phyloP scores from a whole-genome alignment of 1,140 invertebrate species.

The Bombus confusus region DNA sequence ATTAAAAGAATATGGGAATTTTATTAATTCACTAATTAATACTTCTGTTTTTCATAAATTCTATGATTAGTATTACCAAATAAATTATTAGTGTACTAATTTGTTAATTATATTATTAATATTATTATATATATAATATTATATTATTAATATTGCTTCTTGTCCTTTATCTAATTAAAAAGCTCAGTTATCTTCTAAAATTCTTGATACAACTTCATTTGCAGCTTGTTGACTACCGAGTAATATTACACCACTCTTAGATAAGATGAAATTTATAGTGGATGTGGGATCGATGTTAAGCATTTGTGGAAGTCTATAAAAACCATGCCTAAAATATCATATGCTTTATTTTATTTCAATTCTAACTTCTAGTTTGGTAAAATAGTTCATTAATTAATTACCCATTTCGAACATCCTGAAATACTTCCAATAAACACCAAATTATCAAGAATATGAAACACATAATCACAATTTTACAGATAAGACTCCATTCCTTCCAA shows the following conservation, averaged over 20 bases:
- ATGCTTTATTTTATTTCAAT: not conserved
- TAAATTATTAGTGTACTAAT: not conserved
- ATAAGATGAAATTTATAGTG: slow-evolving; percentile 25
- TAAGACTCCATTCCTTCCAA: slow-evolving; percentile 30
- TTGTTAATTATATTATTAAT: not conserved
- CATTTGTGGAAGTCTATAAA: slow-evolving; percentile 22
- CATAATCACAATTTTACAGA: not conserved
- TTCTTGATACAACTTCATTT: slow-evolving; percentile 26
- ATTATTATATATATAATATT: too few species aligned
- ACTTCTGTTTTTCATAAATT: not conserved
- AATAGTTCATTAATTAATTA: not conserved
- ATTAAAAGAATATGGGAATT: slow-evolving; percentile 17
- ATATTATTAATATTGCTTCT: too few species aligned
- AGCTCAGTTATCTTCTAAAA: slow-evolving; percentile 13
- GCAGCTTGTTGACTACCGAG: slow-evolving; percentile 41
- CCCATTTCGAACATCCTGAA: slow-evolving; percentile 19
- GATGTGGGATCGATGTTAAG: not conserved
- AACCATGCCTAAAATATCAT: slow-evolving; percentile 11
- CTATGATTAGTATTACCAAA: not conserved
- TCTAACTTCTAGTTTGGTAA: not conserved
- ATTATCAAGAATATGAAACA: slow-evolving; percentile 6
- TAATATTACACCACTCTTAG: slow-evolving; percentile 33
- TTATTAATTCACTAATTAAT: slow-evolving; percentile 12
- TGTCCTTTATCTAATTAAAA: not conserved
- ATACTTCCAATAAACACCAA: slow-evolving; percentile 31